A percentile compares a stretch with the other conserved stretches of the same genome.
These are phyloP conservation scores for Scaptomyza flava DNA, from an alignment of 2,888 invertebrate genomes.

Conservation along the genomic window DNA sequence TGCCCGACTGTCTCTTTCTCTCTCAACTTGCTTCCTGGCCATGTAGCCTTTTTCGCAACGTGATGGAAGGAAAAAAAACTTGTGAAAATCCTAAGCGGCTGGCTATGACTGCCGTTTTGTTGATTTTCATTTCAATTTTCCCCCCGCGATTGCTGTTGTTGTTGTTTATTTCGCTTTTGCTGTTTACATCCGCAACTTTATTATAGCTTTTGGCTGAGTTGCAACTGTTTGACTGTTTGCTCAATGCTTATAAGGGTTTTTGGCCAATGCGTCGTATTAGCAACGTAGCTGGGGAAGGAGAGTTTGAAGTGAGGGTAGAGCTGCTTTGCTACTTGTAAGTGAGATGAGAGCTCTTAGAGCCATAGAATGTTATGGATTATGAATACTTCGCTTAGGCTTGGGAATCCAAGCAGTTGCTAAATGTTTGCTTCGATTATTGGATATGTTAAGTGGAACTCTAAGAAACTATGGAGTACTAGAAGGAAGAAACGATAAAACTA, in stretches of 20 bases:
- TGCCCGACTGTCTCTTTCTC: constrained; percentile 45
- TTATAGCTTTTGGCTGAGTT: constrained; percentile 80
- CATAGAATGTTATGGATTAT: constrained; percentile 58
- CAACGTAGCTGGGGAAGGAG: constrained; percentile 34
- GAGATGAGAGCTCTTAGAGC: constrained; percentile 36
- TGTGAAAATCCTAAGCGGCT: constrained; percentile 61
- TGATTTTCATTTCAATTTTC: constrained; percentile 75
- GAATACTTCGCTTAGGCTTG: constrained; percentile 49
- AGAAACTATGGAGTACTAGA: not conserved
- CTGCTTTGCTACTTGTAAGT: constrained; percentile 13
- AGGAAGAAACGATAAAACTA: not conserved
- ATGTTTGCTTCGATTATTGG: constrained; percentile 46
- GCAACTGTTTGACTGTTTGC: constrained; percentile 76
- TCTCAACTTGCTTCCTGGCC: constrained; percentile 11
- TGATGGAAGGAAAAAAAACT: constrained; percentile 29
- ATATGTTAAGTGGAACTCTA: constrained; percentile 36
- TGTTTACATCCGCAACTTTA: constrained; percentile 79
- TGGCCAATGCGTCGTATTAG: constrained; percentile 69
- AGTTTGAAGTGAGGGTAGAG: not conserved
- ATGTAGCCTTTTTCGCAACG: constrained; percentile 54
- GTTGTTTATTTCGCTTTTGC: constrained; percentile 61
- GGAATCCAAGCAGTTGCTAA: constrained; percentile 59
- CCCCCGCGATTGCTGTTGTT: constrained; percentile 22
- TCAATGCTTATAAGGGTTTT: constrained; percentile 74
- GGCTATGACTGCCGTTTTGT: constrained; percentile 52